Percentiles rank a stretch among this genome's conserved stretches.
These are phyloP conservation scores for Carlito syrichta DNA, from an alignment of 2,113 vertebrate species.

Conservation along the genomic window DNA sequence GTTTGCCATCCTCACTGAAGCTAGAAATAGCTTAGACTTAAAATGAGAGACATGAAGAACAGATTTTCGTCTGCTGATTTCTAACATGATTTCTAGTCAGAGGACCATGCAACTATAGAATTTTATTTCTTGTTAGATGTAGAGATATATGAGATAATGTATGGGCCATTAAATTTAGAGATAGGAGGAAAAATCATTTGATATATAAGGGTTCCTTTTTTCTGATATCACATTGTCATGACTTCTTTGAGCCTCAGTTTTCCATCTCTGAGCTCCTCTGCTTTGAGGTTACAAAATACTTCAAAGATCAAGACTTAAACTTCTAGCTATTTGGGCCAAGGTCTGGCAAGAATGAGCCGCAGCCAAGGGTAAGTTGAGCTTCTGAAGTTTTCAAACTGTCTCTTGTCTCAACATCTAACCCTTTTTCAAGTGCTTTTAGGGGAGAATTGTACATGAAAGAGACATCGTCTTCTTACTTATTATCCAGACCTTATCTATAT, in stretches of 20 bases:
- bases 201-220: background rate
- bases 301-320: background rate
- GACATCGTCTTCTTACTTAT: background rate
- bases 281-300: background rate
- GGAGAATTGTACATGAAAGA: background rate
- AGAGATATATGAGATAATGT: conserved; percentile 29
- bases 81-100: background rate
- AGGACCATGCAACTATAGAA: background rate
- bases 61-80: conserved; percentile 27
- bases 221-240: background rate
- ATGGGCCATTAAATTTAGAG: background rate
- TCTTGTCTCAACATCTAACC: background rate
- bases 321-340: background rate
- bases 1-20: conserved; percentile 23
- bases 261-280: background rate
- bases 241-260: background rate
- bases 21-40: conserved; percentile 27
- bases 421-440: background rate
- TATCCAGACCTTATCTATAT: background rate
- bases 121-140: background rate
- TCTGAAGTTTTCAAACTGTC: background rate
- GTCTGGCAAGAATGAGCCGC: background rate
- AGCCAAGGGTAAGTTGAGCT: background rate
- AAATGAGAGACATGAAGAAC: conserved; percentile 11
- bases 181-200: background rate